Evolutionary conservation across 2,797 vertebrate species (phyloP), one percentile per base, ranked within the genome.

Genomic region (Loris lydekkerianus): DNA sequence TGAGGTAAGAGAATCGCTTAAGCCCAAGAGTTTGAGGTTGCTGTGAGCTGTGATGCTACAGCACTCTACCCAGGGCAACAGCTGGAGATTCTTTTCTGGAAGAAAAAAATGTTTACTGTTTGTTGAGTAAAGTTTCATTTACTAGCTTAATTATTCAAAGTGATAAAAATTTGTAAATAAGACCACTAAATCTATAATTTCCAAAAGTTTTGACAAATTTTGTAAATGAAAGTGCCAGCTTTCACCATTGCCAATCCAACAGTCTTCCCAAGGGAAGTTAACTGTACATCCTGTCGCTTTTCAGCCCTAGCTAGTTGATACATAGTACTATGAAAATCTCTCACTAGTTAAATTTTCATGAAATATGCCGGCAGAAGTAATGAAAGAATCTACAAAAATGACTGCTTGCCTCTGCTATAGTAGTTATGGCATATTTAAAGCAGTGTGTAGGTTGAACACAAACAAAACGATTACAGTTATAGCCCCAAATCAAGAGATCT

Each of bases 141-240:
- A 81, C 21, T 94, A 84, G 58, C 73, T 96, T 90, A 94, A 60
- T 80, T 91, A n/a, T 75, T 34, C 43, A 91, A 70, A 91, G 63
- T 76, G 43, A 2, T 84, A 85, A 60, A 43, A 94, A 65, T 81
- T 92, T 89, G 86, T 85, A 82, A 75, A 61, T 86, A 94, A 81
- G 96, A 49, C 73, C 65, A 88, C 63, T 86, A 90, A 91, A 65
- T 89, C n/a, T 80, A 89, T 27, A 78, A 46, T 84, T 93, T 81
- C 20, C 76, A 85, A 78, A 61, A 69, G 31, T 75, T 29, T 15
- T 53, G 53, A 65, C 20, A 23, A 63, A 31, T 96, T 96, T 10
- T 94, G 5, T 84, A 85, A 92, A 63, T 56, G n/a, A 86, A 86
- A 89, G 73, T 80, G 43, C 49, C 93, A 56, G 27, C 46, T 91